A percentile compares a stretch with the other conserved stretches of the same genome.
Evolutionary conservation across 2,797 vertebrate species (phyloP).

Genomic region (Lophius americanus): DNA sequence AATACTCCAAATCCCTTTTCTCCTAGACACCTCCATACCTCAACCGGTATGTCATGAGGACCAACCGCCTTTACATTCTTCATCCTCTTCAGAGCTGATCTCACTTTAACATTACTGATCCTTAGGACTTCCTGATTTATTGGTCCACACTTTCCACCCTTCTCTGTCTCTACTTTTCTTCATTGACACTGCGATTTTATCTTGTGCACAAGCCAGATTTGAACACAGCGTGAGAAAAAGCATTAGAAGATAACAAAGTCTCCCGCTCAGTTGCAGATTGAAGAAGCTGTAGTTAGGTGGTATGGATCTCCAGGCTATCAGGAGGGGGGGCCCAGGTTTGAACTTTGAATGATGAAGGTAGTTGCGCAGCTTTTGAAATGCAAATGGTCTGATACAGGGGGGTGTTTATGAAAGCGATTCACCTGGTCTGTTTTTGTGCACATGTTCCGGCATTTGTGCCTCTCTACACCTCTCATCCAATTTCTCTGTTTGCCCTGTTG

Average conservation of each 20-base stretch:
- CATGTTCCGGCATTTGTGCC: background rate
- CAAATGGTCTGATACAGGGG: conserved; percentile 19
- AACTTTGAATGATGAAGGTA: conserved; percentile 10
- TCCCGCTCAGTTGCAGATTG: conserved; percentile 12
- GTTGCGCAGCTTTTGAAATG: conserved; percentile 23
- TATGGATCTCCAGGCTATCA: conserved; percentile 12
- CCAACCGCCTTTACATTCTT: too few species aligned
- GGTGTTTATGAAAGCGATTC: conserved; percentile 13
- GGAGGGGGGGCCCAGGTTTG: conserved; percentile 3
- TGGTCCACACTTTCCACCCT: too few species aligned
- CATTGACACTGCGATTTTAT: background rate
- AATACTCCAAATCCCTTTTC: too few species aligned
- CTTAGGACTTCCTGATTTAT: too few species aligned
- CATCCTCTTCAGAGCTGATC: too few species aligned
- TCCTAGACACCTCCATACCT: too few species aligned
- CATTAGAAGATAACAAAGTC: background rate
- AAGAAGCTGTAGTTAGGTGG: conserved; percentile 5
- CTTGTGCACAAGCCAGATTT: background rate
- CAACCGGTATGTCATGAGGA: too few species aligned
- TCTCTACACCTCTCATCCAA: background rate
- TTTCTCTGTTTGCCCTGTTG: background rate
- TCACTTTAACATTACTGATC: too few species aligned
- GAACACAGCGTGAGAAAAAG: background rate
- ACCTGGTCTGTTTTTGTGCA: background rate
- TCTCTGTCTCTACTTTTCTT: background rate